Percentiles rank a stretch among this genome's conserved stretches.
phyloP scores from a whole-genome alignment of 53 echinoderm and acorn worm species.

The Hippasteria phrygiana region DNA sequence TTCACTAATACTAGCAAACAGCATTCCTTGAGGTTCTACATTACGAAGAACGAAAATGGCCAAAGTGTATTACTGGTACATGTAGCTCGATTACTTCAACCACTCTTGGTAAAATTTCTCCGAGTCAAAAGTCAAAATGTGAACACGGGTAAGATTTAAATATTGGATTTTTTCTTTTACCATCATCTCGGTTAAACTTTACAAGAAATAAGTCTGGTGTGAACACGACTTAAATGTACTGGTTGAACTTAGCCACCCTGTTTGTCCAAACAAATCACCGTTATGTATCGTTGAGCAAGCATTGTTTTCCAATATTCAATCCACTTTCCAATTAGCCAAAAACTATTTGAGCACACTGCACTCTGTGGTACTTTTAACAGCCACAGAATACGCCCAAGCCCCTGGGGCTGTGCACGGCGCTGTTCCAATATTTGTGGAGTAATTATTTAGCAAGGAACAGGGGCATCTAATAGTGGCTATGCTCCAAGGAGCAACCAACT shows the following conservation, averaged over 20 bases:
- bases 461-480: neutral
- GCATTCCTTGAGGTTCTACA: too few relatives aligned
- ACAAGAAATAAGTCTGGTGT: too few relatives aligned
- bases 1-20: too few relatives aligned
- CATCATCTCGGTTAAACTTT: too few relatives aligned
- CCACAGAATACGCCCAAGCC: constrained; percentile 24
- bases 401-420: neutral
- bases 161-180: too few relatives aligned
- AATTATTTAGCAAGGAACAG: constrained; percentile 52
- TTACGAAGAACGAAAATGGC: too few relatives aligned
- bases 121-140: too few relatives aligned
- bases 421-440: constrained; percentile 60
- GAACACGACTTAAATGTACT: too few relatives aligned
- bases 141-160: too few relatives aligned
- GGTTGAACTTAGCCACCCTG: neutral
- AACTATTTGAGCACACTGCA: constrained; percentile 24
- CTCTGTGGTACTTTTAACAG: constrained; percentile 27
- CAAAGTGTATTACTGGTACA: too few relatives aligned
- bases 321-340: constrained; percentile 38
- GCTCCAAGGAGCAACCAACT: neutral
- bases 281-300: constrained; percentile 1
- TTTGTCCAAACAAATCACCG: constrained; percentile 9
- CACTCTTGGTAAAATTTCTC: too few relatives aligned
- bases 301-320: constrained; percentile 40
- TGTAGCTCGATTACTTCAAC: too few relatives aligned